Conservation (phyloP, 2,797 vertebrate genomes). For the Neostethus bicornis region DNA sequence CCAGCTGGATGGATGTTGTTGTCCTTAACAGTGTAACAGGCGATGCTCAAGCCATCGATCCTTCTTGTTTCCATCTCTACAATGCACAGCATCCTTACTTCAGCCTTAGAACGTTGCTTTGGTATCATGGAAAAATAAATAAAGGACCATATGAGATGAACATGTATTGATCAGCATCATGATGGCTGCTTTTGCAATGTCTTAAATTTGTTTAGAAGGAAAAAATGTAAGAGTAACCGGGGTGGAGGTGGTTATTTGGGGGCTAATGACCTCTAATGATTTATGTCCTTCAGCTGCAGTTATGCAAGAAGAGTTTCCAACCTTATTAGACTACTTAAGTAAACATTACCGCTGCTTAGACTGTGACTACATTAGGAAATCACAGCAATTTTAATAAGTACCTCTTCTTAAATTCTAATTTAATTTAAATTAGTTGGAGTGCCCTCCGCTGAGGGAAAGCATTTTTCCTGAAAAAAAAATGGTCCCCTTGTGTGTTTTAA, state of each 20-base stretch:
- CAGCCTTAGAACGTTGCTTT: conserved; percentile 37
- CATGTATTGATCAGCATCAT: conserved; percentile 42
- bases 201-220: conserved; percentile 12
- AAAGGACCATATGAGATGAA: conserved; percentile 42
- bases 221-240: conserved; percentile 3
- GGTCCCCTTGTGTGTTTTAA: conserved; percentile 7
- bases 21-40: conserved; percentile 58
- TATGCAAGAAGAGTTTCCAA: conserved; percentile 19
- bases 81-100: conserved; percentile 5
- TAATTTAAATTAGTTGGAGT: conserved; percentile 13
- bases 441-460: not conserved
- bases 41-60: conserved; percentile 62
- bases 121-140: conserved; percentile 51
- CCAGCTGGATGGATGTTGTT: conserved; percentile 62
- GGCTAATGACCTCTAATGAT: conserved; percentile 32
- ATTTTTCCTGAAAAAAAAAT: conserved; percentile 8
- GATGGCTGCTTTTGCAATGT: conserved; percentile 37
- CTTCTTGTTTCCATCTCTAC: conserved; percentile 35
- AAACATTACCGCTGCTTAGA: conserved; percentile 4
- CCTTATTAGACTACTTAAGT: conserved; percentile 29
- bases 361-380: conserved; percentile 14
- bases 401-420: conserved; percentile 18
- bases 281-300: conserved; percentile 29
- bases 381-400: conserved; percentile 11
- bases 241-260: not conserved